These are phyloP conservation scores for Coilia nasus DNA, from an alignment of 2,797 vertebrate species.

Conservation along the genomic window DNA sequence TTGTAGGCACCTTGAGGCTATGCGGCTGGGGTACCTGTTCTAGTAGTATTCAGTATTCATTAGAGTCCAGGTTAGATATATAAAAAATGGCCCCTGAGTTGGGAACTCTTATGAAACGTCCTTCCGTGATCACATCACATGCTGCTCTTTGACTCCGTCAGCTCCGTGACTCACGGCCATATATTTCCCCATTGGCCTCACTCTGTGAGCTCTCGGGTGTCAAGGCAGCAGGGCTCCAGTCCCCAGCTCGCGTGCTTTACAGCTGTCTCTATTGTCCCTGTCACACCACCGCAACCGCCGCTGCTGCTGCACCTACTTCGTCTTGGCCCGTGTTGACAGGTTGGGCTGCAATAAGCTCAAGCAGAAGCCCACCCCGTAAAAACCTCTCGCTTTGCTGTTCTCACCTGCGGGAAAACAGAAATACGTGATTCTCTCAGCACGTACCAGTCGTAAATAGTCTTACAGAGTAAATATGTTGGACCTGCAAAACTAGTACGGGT, in stretches of 20 bases:
- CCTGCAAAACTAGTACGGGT: background rate
- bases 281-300: conserved; percentile 39
- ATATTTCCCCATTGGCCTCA: background rate
- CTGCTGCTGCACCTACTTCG: conserved; percentile 57
- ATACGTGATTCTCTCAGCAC: background rate
- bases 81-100: background rate
- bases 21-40: background rate
- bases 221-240: conserved; percentile 18
- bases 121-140: background rate
- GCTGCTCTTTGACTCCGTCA: background rate
- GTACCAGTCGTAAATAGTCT: background rate
- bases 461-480: background rate
- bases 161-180: background rate
- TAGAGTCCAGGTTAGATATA: background rate
- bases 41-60: background rate
- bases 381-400: conserved; percentile 25
- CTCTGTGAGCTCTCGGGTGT: conserved; percentile 30
- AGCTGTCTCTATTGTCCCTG: conserved; percentile 54
- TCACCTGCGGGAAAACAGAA: conserved; percentile 45
- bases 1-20: background rate
- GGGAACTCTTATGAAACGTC: background rate
- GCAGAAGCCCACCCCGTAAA: background rate
- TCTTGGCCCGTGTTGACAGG: conserved; percentile 59
- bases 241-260: conserved; percentile 38
- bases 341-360: conserved; percentile 53